Evolutionary conservation across 1,140 invertebrate genomes (phyloP).

Genomic region (Drosophila neocordata): DNA sequence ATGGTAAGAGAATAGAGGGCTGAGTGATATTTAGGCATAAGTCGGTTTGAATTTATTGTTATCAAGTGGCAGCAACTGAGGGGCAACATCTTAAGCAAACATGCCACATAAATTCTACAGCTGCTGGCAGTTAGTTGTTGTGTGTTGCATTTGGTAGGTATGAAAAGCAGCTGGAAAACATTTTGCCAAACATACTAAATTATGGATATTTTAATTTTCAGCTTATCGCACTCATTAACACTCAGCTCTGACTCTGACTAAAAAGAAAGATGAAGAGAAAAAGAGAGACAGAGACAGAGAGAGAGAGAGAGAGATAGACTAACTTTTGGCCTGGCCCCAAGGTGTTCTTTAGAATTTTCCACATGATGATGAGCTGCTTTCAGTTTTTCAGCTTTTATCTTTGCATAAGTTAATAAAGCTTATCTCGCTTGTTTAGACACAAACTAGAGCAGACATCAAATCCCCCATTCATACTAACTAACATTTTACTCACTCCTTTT

Average conservation of each 20-base stretch:
- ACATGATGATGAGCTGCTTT: slow-evolving; percentile 32
- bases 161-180: slow-evolving; percentile 25
- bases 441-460: slow-evolving; percentile 32
- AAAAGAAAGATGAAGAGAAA: neutral
- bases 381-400: slow-evolving; percentile 34
- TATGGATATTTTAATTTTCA: slow-evolving; percentile 77
- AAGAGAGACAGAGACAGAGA: neutral
- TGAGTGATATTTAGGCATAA: too few species aligned
- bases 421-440: slow-evolving; percentile 55
- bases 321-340: slow-evolving; percentile 24
- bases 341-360: slow-evolving; percentile 56
- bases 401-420: slow-evolving; percentile 73
- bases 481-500: neutral
- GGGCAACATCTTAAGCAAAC: slow-evolving; percentile 22
- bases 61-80: too few species aligned
- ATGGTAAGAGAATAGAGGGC: too few species aligned
- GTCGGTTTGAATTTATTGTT: too few species aligned
- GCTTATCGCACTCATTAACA: slow-evolving; percentile 79
- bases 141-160: slow-evolving; percentile 8
- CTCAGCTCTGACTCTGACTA: slow-evolving; percentile 21
- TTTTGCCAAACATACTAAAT: slow-evolving; percentile 62
- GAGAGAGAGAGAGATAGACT: neutral
- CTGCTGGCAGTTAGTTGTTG: neutral
- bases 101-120: slow-evolving; percentile 39
- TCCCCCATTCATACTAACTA: neutral